Percentiles rank a stretch among this genome's conserved stretches.
Evolutionary conservation across 2,888 invertebrate genomes (phyloP).

Genomic region (Ethmia dodecea): DNA sequence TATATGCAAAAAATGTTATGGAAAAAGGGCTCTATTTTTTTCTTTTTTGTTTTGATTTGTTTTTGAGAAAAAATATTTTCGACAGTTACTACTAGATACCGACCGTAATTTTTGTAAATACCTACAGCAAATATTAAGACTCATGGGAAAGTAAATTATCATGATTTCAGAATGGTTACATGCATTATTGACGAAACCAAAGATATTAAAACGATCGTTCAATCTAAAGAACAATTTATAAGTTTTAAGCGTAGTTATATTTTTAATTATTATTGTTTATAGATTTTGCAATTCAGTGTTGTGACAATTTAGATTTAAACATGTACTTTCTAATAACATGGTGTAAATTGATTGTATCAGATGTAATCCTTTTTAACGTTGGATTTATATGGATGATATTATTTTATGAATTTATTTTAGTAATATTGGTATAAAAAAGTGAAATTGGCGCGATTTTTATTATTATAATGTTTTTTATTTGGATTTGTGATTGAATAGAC

Average conservation of each 20-base stretch:
- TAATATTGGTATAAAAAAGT: slow-evolving; percentile 3
- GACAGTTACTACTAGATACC: too few relatives aligned
- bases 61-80: too few relatives aligned
- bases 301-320: slow-evolving; percentile 21
- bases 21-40: too few relatives aligned
- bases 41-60: too few relatives aligned
- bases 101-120: too few relatives aligned
- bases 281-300: slow-evolving; percentile 32
- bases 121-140: too few relatives aligned
- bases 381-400: too few relatives aligned
- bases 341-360: neutral
- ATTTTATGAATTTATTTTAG: too few relatives aligned
- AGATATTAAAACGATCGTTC: slow-evolving; percentile 58
- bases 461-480: slow-evolving; percentile 17
- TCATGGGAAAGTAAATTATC: too few relatives aligned
- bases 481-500: slow-evolving; percentile 40
- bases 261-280: slow-evolving; percentile 26
- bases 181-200: slow-evolving; percentile 55
- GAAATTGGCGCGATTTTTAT: slow-evolving; percentile 19
- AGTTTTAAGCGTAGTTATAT: slow-evolving; percentile 25
- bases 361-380: too few relatives aligned
- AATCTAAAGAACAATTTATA: slow-evolving; percentile 36
- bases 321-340: neutral
- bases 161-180: slow-evolving; percentile 31
- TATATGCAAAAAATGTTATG: too few relatives aligned